Conservation (phyloP, 92 coral and sea anemone species). For the Ricordea florida region DNA sequence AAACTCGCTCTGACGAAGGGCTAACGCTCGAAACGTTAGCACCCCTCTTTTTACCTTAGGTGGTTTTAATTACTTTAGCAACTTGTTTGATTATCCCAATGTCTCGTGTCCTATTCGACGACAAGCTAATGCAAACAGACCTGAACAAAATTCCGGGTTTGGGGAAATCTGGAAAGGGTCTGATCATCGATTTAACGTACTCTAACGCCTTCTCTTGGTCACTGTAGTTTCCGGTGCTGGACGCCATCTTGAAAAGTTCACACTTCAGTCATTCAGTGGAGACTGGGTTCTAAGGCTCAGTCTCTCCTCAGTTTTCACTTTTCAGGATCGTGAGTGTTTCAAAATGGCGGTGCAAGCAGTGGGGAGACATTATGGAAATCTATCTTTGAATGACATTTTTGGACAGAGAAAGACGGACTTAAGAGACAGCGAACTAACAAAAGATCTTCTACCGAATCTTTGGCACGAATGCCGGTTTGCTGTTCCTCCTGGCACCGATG, state of each 20-base stretch:
- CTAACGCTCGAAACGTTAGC: too few species aligned
- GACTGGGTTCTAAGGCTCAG: too few species aligned
- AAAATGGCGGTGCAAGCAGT: slow-evolving; percentile 86
- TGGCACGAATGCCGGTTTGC: slow-evolving; percentile 76
- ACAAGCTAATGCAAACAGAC: slow-evolving; percentile 31
- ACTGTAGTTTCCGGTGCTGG: slow-evolving; percentile 40
- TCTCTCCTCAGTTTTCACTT: not conserved
- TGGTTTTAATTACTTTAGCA: too few species aligned
- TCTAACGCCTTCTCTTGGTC: slow-evolving; percentile 88
- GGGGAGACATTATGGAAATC: slow-evolving; percentile 66
- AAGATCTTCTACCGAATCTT: slow-evolving; percentile 54
- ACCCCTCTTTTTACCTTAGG: too few species aligned
- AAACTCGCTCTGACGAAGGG: too few species aligned
- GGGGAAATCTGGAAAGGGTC: slow-evolving; percentile 92
- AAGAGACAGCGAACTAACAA: slow-evolving; percentile 47
- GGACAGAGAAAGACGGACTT: slow-evolving; percentile 49
- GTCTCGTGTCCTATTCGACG: too few species aligned
- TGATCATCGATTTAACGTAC: slow-evolving; percentile 69
- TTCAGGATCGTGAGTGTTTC: not conserved
- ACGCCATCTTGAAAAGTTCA: slow-evolving; percentile 5
- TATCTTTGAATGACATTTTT: slow-evolving; percentile 76
- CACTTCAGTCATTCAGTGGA: not conserved
- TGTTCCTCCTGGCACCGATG: slow-evolving; percentile 91
- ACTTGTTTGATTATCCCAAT: too few species aligned
- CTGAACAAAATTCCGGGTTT: slow-evolving; percentile 85